Conservation (phyloP, 2,113 vertebrate species). For the Poeciliopsis prolifica region DNA sequence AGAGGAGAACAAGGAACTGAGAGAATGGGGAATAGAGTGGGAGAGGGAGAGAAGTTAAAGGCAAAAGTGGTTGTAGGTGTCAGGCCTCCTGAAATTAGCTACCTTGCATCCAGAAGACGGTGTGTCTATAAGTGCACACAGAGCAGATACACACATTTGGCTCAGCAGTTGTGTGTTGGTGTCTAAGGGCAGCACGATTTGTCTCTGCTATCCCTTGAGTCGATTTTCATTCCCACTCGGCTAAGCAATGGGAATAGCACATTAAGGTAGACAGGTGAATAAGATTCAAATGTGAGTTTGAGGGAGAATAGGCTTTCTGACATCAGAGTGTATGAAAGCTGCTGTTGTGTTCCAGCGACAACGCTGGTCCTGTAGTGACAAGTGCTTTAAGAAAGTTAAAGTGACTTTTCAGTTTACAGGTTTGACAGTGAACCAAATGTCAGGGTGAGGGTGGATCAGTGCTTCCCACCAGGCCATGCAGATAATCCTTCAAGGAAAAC, state of each 20-base stretch:
- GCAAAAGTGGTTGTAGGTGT: slow-evolving; percentile 55
- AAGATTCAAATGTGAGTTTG: slow-evolving; percentile 52
- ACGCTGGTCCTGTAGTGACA: slow-evolving; percentile 58
- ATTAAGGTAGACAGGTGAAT: slow-evolving; percentile 52
- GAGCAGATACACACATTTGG: slow-evolving; percentile 1
- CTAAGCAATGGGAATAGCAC: slow-evolving; percentile 49
- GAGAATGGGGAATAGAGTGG: slow-evolving; percentile 16
- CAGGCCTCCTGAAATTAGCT: slow-evolving; percentile 67
- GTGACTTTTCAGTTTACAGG: slow-evolving; percentile 73
- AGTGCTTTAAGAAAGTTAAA: slow-evolving; percentile 60
- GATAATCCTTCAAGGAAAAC: slow-evolving; percentile 44
- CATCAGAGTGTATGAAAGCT: slow-evolving; percentile 53
- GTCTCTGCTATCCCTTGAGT: slow-evolving; percentile 50
- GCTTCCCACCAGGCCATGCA: slow-evolving; percentile 48
- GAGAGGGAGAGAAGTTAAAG: slow-evolving; percentile 15
- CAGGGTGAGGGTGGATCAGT: slow-evolving; percentile 59
- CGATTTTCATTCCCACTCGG: slow-evolving; percentile 30
- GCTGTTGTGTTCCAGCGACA: slow-evolving; percentile 46
- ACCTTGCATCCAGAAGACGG: slow-evolving; percentile 47
- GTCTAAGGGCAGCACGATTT: slow-evolving; percentile 24
- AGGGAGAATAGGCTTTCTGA: slow-evolving; percentile 54
- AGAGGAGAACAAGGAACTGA: slow-evolving; percentile 23
- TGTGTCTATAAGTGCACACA: slow-evolving; percentile 32
- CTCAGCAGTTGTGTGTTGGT: slow-evolving; percentile 9
- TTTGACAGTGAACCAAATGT: slow-evolving; percentile 61